Evolutionary conservation across 1,140 invertebrate genomes (phyloP).

Genomic region (Pinna nobilis): DNA sequence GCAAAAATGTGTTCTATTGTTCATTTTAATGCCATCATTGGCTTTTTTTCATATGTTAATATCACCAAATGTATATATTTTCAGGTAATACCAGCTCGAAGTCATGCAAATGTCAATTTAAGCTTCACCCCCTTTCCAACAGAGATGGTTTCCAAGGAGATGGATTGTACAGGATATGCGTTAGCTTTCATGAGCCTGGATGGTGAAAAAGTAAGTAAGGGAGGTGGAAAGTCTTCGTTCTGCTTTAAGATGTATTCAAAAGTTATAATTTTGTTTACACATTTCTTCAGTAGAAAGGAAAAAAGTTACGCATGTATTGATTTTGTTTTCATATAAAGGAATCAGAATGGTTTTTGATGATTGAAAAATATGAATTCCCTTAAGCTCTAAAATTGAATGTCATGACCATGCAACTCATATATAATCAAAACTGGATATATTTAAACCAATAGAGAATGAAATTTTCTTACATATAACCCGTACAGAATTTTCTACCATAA

Average conservation of each 20-base stretch:
- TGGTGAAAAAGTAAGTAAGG: constrained; percentile 37
- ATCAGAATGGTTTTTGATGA: background rate
- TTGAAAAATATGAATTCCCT: too few species aligned
- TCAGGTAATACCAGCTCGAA: constrained; percentile 64
- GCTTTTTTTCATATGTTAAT: background rate
- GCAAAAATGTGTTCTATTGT: background rate
- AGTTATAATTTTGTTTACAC: background rate
- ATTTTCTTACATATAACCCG: too few species aligned
- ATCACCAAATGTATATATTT: constrained; percentile 12
- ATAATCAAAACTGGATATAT: too few species aligned
- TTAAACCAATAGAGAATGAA: too few species aligned
- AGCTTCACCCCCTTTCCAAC: constrained; percentile 63
- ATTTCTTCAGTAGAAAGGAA: background rate
- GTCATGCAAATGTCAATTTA: constrained; percentile 53
- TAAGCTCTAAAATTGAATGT: too few species aligned
- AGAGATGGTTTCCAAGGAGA: constrained; percentile 52
- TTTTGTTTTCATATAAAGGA: background rate
- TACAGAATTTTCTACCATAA: too few species aligned
- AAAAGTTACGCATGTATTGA: background rate
- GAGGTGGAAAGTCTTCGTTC: background rate
- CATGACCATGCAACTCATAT: too few species aligned
- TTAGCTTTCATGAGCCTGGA: constrained; percentile 66
- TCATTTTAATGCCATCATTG: background rate
- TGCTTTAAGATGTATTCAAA: background rate
- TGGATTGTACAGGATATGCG: constrained; percentile 62